A percentile compares a stretch with the other conserved stretches of the same genome.
These are phyloP conservation scores for Cydia splendana DNA, from an alignment of 1,140 invertebrate genomes.

Conservation along the genomic window DNA sequence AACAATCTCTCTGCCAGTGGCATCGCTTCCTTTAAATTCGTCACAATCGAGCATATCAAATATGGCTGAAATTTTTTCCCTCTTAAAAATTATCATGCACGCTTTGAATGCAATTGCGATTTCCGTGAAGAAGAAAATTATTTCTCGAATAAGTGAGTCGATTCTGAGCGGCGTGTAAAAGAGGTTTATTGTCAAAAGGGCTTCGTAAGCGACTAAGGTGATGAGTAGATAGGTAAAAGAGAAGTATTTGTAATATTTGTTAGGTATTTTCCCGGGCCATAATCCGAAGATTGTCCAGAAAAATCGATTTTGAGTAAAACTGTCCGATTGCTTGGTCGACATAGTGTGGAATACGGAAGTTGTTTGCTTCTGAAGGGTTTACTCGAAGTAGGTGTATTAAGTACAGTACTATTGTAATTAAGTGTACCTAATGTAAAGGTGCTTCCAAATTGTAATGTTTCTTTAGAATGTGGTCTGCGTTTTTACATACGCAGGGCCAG, in stretches of 20 bases:
- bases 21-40: constrained; percentile 50
- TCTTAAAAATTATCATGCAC: constrained; percentile 53
- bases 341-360: neutral
- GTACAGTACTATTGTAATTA: neutral
- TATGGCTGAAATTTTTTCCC: constrained; percentile 49
- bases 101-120: constrained; percentile 52
- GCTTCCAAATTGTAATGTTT: too few relatives aligned
- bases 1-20: constrained; percentile 46
- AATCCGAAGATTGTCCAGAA: constrained; percentile 55
- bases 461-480: too few relatives aligned
- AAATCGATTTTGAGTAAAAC: constrained; percentile 50
- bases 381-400: too few relatives aligned
- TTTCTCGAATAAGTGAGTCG: constrained; percentile 57
- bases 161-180: constrained; percentile 55
- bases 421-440: neutral
- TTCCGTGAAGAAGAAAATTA: constrained; percentile 66
- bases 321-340: neutral
- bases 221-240: constrained; percentile 50
- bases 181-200: constrained; percentile 55
- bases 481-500: too few relatives aligned
- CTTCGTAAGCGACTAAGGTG: constrained; percentile 49
- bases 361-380: neutral
- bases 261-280: constrained; percentile 46
- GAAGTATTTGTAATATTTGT: constrained; percentile 56
- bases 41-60: constrained; percentile 54